These are phyloP conservation scores for Agapornis canus DNA, from an alignment of 2,797 vertebrate genomes.

Conservation along the genomic window DNA sequence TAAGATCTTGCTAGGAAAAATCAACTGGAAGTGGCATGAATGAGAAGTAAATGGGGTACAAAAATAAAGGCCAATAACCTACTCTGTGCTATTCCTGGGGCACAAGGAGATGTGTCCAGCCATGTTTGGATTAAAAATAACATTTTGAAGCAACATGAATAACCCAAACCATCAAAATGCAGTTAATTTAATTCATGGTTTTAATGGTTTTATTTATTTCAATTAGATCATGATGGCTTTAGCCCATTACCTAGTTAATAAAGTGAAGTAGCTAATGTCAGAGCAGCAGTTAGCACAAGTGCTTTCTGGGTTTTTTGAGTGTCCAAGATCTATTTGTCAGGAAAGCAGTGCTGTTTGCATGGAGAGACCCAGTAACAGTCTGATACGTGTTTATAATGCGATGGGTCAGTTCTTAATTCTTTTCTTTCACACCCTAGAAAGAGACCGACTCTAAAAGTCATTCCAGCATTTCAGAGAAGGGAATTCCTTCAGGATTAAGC, in stretches of 20 bases:
- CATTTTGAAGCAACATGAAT: conserved; percentile 16
- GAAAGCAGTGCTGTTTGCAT: neutral
- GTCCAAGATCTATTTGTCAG: neutral
- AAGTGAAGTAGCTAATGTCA: neutral
- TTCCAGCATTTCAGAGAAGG: neutral
- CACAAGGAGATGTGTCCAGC: conserved; percentile 20
- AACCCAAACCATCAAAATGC: conserved; percentile 35
- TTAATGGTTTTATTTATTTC: conserved; percentile 51
- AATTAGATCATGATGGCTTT: conserved; percentile 7
- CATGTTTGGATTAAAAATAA: conserved; percentile 39
- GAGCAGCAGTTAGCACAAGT: neutral
- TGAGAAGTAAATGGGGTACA: conserved; percentile 42
- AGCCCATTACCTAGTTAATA: conserved; percentile 60
- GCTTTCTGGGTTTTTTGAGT: neutral
- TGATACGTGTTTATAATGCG: neutral
- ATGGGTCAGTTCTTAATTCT: neutral
- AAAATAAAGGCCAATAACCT: conserved; percentile 13
- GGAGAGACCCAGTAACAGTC: neutral
- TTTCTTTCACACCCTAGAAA: neutral
- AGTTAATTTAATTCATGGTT: conserved; percentile 26
- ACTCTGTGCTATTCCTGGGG: conserved; percentile 1
- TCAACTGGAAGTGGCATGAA: neutral
- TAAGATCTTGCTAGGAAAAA: neutral
- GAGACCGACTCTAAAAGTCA: neutral
- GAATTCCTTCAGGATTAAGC: neutral